Evolutionary conservation across 2,797 vertebrate genomes (phyloP).

Genomic region (Gymnothorax reevesii): DNA sequence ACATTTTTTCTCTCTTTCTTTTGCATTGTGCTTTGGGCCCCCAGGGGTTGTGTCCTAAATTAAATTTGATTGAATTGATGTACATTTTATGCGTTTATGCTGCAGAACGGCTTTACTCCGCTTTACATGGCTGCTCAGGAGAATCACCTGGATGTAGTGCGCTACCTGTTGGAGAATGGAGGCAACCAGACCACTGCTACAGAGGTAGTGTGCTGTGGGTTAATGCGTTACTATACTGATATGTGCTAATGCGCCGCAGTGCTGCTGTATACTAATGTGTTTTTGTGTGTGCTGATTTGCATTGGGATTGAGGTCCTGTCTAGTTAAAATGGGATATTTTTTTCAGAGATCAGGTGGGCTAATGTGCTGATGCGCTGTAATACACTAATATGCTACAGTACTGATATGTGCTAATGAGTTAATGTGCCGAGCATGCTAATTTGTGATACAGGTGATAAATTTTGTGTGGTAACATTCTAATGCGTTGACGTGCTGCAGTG

Average conservation of each 20-base stretch:
- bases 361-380: background rate
- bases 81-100: slow-evolving; percentile 24
- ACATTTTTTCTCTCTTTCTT: too few relatives aligned
- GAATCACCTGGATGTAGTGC: slow-evolving; percentile 93
- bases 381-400: background rate
- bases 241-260: background rate
- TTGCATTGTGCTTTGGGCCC: too few relatives aligned
- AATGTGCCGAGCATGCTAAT: background rate
- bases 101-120: slow-evolving; percentile 96
- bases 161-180: slow-evolving; percentile 91
- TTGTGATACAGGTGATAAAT: too few relatives aligned
- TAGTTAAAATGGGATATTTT: too few relatives aligned
- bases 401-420: background rate
- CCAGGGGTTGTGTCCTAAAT: too few relatives aligned
- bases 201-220: slow-evolving; percentile 73
- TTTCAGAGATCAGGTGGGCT: too few relatives aligned
- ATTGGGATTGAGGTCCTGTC: too few relatives aligned
- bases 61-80: background rate
- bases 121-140: slow-evolving; percentile 98
- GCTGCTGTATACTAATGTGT: background rate
- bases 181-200: slow-evolving; percentile 98
- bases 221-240: slow-evolving; percentile 7
- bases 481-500: background rate
- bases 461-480: background rate
- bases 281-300: background rate